Conservation (phyloP, 2,888 invertebrate species). For the Pycnomerus fuliginosus region DNA sequence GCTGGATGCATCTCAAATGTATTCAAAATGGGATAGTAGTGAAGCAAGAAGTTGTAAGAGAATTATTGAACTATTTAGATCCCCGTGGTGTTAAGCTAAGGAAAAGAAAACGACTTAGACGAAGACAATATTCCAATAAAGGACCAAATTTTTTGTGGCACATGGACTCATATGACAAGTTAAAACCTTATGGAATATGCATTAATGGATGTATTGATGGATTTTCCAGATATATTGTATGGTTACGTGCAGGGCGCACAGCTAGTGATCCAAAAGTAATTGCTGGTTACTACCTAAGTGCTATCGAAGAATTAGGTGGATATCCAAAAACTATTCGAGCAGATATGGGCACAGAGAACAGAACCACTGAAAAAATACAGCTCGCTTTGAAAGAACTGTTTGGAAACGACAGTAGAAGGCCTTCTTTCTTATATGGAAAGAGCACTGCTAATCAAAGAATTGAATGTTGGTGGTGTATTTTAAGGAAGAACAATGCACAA, state of each 20-base stretch:
- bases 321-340: slow-evolving; percentile 19
- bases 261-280: slow-evolving; percentile 22
- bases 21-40: slow-evolving; percentile 20
- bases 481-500: slow-evolving; percentile 13
- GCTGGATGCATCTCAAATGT: slow-evolving; percentile 25
- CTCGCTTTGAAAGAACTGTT: slow-evolving; percentile 1
- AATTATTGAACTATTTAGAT: slow-evolving; percentile 13
- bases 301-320: slow-evolving; percentile 6
- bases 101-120: slow-evolving; percentile 16
- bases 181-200: slow-evolving; percentile 19
- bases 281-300: slow-evolving; percentile 17
- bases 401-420: background rate
- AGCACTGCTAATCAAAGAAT: slow-evolving; percentile 23
- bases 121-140: slow-evolving; percentile 20
- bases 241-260: slow-evolving; percentile 18
- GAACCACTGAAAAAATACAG: slow-evolving; percentile 19
- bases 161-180: slow-evolving; percentile 25
- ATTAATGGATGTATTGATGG: slow-evolving; percentile 15
- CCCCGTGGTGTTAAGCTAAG: slow-evolving; percentile 18
- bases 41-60: slow-evolving; percentile 16
- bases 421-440: slow-evolving; percentile 18
- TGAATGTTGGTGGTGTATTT: slow-evolving; percentile 24
- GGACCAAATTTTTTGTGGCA: slow-evolving; percentile 27
- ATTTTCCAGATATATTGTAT: slow-evolving; percentile 22
- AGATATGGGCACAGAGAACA: slow-evolving; percentile 29